These are phyloP conservation scores for Sycophaga agraensis DNA, from an alignment of 1,140 invertebrate species.

Conservation along the genomic window DNA sequence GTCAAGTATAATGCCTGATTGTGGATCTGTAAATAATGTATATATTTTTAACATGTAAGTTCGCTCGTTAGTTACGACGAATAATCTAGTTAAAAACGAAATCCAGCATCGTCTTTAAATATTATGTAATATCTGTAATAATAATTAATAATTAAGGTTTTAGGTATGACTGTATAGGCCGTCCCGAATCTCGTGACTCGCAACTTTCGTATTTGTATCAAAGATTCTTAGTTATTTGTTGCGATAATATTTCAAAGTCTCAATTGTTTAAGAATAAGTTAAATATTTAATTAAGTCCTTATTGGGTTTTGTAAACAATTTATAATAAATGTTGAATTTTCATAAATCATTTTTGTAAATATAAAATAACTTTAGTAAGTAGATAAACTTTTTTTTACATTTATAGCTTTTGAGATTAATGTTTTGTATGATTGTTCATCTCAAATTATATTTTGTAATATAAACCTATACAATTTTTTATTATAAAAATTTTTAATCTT, in stretches of 20 bases:
- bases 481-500: neutral
- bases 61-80: constrained; percentile 30
- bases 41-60: constrained; percentile 39
- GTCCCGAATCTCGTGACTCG: constrained; percentile 35
- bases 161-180: constrained; percentile 39
- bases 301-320: too few relatives aligned
- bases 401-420: constrained; percentile 7
- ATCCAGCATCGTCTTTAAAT: constrained; percentile 52
- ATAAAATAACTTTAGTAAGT: neutral
- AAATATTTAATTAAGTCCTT: too few relatives aligned
- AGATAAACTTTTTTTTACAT: neutral
- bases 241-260: neutral
- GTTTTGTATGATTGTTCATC: constrained; percentile 18
- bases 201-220: constrained; percentile 20
- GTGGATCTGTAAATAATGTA: constrained; percentile 52
- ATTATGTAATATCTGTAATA: constrained; percentile 37
- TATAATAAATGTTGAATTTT: too few relatives aligned
- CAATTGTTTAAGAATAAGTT: neutral
- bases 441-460: constrained; percentile 15
- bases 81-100: constrained; percentile 42
- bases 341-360: too few relatives aligned
- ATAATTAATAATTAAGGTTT: constrained; percentile 21
- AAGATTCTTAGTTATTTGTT: constrained; percentile 15
- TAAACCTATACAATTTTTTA: constrained; percentile 19
- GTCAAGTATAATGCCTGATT: constrained; percentile 24